Evolutionary conservation across 2,888 invertebrate genomes (phyloP), one percentile per base, ranked within the genome.

Genomic region (Cataglyphis altisquamis): DNA sequence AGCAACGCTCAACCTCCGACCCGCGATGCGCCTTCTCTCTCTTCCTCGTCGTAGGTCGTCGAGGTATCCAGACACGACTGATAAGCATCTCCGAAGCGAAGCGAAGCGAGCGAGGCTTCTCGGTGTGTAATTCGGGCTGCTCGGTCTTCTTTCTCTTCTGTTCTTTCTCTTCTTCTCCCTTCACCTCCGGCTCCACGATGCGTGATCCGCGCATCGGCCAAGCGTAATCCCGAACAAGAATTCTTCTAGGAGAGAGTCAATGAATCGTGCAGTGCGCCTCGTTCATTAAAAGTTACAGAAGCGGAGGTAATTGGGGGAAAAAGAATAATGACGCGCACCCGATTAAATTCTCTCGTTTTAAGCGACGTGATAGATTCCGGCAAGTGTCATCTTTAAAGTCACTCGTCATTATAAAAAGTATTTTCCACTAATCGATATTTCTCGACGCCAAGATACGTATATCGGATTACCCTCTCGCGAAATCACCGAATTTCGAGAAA

Each of bases 1-100:
- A 84, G 84, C 83, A 77, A 67, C 67, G 88, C 84, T 90, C 90
- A 88, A 90, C 90, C 90, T 90, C 67, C 90, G 90, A 90, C 90
- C 90, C 64, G 48, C 80, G 72, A 68, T 82, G 55, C 67, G 75
- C 84, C 82, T 29, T 29, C 21, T 68, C 41, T 82, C n/a, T 32
- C 82, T 84, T 83, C 85, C 77, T 39, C 89, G 83, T 89, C 89
- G 86, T 88, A 77, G 88, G 86, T 90, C 86, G 83, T 83, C 87
- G 90, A 89, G 70, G 84, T 78, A 90, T 90, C 88, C 90, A 85
- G 72, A 29, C 83, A 72, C 85, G n/a, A 32, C 25, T 68, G 90
- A 90, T 90, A 90, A 90, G 80, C 77, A 90, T 90, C 90, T 89
- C 18, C 81, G 70, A 83, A 81, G 80, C 62, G 85, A 85, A 82